Evolutionary conservation across 2,888 invertebrate species (phyloP).

Genomic region (Chymomyza fuscimana): DNA sequence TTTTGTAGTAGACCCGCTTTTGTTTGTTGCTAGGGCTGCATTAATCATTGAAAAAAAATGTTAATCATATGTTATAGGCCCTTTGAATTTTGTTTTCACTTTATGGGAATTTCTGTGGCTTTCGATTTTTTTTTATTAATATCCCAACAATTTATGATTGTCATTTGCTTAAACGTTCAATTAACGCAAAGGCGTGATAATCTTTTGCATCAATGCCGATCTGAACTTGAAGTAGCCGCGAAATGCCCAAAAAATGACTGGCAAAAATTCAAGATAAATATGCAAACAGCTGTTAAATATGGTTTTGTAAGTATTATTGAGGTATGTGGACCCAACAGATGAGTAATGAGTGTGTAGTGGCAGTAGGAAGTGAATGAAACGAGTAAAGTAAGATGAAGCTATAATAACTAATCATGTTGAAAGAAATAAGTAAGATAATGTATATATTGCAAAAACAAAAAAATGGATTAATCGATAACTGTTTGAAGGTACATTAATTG

Average conservation of each 20-base stretch:
- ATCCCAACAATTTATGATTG: slow-evolving; percentile 62
- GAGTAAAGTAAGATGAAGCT: neutral
- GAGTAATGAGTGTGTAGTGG: neutral
- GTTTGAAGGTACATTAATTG: too few relatives aligned
- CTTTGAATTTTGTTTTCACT: slow-evolving; percentile 5
- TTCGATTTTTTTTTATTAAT: slow-evolving; percentile 8
- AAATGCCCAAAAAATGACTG: slow-evolving; percentile 14
- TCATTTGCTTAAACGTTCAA: slow-evolving; percentile 67
- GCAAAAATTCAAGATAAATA: neutral
- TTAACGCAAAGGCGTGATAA: slow-evolving; percentile 65
- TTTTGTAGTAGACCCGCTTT: slow-evolving; percentile 7
- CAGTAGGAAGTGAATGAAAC: neutral
- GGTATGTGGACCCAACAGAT: neutral
- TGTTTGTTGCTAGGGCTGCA: slow-evolving; percentile 30
- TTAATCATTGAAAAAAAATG: slow-evolving; percentile 56
- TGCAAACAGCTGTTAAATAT: neutral
- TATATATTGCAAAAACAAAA: too few relatives aligned
- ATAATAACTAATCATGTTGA: too few relatives aligned
- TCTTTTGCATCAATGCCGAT: slow-evolving; percentile 55
- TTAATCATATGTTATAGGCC: slow-evolving; percentile 52
- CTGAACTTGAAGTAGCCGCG: slow-evolving; percentile 41
- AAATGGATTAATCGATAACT: too few relatives aligned
- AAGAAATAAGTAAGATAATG: too few relatives aligned
- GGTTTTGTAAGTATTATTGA: neutral
- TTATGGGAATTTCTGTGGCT: slow-evolving; percentile 35